Base-by-base conservation (phyloP, 2,888 invertebrate genomes). In the Bellardia bayeri region DNA sequence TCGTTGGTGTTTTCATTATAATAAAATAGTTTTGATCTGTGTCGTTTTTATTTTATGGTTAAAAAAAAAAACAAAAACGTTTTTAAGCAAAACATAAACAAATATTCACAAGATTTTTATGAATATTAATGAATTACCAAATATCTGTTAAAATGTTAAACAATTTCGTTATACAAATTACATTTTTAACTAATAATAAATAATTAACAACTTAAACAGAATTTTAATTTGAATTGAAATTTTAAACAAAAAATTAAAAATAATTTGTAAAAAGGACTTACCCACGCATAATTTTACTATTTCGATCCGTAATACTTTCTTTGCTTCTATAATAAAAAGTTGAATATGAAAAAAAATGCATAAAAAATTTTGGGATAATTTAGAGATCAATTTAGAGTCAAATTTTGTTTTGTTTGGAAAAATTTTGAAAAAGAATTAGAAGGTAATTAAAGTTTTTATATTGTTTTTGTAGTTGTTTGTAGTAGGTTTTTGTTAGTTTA, bases 311-410 rank as follows among this genome's bases (percentile, higher is more conserved):
- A 74, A 82, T 82, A 85, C 63, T 87, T 85, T 87, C 87, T 82
- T 82, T 85, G 85, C 85, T 85, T 85, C 85, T 87, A 87, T 85
- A 87, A 87, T 85, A 85, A 85, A 81, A 87, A 82, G 78, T 75
- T 85, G 74, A 85, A 79, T 51, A 85, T 87, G 85, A 85, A 85
- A 87, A 71, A 33, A 85, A 74, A 87, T 87, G 87, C 61, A 84
- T 83, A 86, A 80, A 86, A 76, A 79, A 68, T 7, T 63, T 87
- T 84, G 82, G 63, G 78, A 85, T 69, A 83, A 83, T 75, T 80
- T 69, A 45, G 63, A 68, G 37, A 23, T 68, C 37, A 61, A 54
- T 64, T 30, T 5, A 80, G 74, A 37, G 23, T 85, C 56, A 63
- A 80, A 81, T 78, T 78, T 74, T 9, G 71, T 72, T 86, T 63